These are phyloP conservation scores for Paramisgurnus dabryanus DNA, from an alignment of 2,113 vertebrate genomes.

Conservation along the genomic window DNA sequence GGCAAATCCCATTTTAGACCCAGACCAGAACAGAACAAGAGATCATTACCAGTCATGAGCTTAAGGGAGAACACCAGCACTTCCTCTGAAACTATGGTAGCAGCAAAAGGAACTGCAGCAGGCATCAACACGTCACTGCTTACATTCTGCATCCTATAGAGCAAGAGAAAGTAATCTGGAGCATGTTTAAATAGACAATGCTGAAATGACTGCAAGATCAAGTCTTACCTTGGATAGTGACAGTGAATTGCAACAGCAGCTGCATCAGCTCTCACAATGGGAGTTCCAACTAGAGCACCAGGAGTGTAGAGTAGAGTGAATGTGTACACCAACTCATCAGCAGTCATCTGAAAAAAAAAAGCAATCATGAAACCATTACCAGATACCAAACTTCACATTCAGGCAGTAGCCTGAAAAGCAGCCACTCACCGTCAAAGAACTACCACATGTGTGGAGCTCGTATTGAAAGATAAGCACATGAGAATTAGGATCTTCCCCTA, in stretches of 20 bases:
- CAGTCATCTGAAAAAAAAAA: conserved; percentile 20
- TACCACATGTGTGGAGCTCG: conserved; percentile 58
- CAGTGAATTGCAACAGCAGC: conserved; percentile 14
- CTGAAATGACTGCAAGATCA: no score
- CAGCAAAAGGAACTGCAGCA: conserved; percentile 51
- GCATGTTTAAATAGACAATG: no score
- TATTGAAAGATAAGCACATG: conserved; percentile 58
- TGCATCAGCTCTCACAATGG: background rate
- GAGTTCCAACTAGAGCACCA: conserved; percentile 7
- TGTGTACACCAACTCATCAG: background rate
- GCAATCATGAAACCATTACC: background rate
- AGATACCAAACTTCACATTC: no score
- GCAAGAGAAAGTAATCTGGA: background rate
- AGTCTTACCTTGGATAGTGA: background rate
- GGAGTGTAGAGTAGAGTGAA: conserved; percentile 4
- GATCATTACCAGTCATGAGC: conserved; percentile 8
- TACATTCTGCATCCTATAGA: conserved; percentile 39
- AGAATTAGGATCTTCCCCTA: conserved; percentile 1
- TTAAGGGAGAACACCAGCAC: background rate
- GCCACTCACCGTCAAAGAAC: conserved; percentile 47
- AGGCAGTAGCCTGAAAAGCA: background rate
- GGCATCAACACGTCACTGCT: conserved; percentile 61
- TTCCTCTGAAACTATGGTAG: background rate
- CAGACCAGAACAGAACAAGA: background rate
- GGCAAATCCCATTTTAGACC: background rate